Conservation (phyloP, 2,113 vertebrate genomes). For the Ciconia stormi region DNA sequence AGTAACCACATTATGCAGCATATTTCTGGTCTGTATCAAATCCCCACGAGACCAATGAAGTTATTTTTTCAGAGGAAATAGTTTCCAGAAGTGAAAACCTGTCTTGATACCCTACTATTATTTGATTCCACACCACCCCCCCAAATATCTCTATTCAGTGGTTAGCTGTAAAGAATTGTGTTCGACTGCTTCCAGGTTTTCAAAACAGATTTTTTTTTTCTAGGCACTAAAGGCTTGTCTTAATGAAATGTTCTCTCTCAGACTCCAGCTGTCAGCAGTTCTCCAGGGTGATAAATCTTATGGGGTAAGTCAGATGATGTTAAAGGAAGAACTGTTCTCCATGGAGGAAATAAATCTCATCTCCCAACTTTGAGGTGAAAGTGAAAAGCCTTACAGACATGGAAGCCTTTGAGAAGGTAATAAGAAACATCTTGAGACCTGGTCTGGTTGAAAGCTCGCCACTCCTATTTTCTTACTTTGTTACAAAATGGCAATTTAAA, state of each 20-base stretch:
- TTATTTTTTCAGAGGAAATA: background rate
- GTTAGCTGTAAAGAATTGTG: background rate
- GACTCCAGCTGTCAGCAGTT: slow-evolving; percentile 57
- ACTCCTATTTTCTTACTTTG: background rate
- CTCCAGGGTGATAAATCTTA: background rate
- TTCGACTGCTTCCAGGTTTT: background rate
- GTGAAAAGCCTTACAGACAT: background rate
- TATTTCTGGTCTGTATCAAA: background rate
- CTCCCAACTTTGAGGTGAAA: slow-evolving; percentile 58
- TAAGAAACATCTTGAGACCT: background rate
- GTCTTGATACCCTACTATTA: background rate
- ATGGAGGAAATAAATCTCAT: slow-evolving; percentile 38
- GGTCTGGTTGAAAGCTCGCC: background rate
- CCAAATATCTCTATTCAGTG: background rate
- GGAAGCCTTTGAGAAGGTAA: slow-evolving; percentile 74
- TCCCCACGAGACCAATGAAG: background rate
- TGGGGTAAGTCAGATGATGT: background rate
- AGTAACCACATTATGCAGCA: background rate
- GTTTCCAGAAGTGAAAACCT: background rate
- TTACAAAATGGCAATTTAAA: background rate
- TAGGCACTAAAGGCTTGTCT: slow-evolving; percentile 82
- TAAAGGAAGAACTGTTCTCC: slow-evolving; percentile 12
- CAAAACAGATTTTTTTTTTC: background rate
- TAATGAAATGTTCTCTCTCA: slow-evolving; percentile 74
- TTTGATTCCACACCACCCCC: background rate